Percentiles rank a stretch among this genome's conserved stretches.
Conservation (phyloP, 2,888 invertebrate species). For the Tillus elongatus region DNA sequence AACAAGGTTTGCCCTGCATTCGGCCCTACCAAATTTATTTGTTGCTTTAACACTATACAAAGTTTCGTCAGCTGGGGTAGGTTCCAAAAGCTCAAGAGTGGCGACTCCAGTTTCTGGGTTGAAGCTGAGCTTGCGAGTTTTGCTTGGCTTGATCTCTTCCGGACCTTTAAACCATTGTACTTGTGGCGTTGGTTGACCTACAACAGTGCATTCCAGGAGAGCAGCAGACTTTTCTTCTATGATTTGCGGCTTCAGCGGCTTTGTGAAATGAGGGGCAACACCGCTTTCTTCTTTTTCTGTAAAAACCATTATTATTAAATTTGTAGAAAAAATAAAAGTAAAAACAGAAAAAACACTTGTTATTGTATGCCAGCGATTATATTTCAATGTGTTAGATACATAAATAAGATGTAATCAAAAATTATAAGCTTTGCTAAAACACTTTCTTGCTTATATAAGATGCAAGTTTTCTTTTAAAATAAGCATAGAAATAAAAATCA, state of each 20-base stretch:
- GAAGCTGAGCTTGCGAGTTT: slow-evolving; percentile 49
- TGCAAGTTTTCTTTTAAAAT: too few relatives aligned
- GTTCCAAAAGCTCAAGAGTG: slow-evolving; percentile 54
- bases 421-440: too few relatives aligned
- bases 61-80: slow-evolving; percentile 56
- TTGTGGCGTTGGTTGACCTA: slow-evolving; percentile 59
- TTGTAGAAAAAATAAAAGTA: background rate
- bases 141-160: slow-evolving; percentile 51
- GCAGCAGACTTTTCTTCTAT: slow-evolving; percentile 54
- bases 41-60: slow-evolving; percentile 61
- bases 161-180: slow-evolving; percentile 62
- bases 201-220: slow-evolving; percentile 56
- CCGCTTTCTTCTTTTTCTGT: slow-evolving; percentile 62
- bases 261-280: slow-evolving; percentile 54
- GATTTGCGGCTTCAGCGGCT: slow-evolving; percentile 57
- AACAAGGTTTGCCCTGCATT: slow-evolving; percentile 64
- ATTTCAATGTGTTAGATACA: too few relatives aligned
- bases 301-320: slow-evolving; percentile 16
- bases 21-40: slow-evolving; percentile 64
- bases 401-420: too few relatives aligned
- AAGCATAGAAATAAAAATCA: too few relatives aligned
- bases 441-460: too few relatives aligned
- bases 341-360: slow-evolving; percentile 7
- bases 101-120: slow-evolving; percentile 55
- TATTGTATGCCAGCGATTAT: background rate